A percentile compares a stretch with the other conserved stretches of the same genome.
phyloP scores from a whole-genome alignment of 2,113 vertebrate genomes.

The Leptobrachium ailaonicum region DNA sequence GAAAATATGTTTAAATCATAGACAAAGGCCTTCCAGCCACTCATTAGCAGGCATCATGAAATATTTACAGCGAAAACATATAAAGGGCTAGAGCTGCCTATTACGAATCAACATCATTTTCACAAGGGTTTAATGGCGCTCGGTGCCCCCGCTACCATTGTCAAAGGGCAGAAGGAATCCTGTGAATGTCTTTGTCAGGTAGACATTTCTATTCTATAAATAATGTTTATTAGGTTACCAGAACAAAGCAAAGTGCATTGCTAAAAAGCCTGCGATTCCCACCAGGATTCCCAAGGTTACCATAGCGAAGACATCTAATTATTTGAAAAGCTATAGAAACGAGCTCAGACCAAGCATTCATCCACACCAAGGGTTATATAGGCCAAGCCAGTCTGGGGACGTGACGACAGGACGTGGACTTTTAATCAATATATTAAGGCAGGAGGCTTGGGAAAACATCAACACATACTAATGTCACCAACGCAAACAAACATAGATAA shows the following conservation, averaged over 20 bases:
- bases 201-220: slow-evolving; percentile 27
- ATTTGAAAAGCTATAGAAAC: slow-evolving; percentile 16
- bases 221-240: slow-evolving; percentile 30
- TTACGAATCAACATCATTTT: neutral
- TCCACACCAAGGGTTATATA: slow-evolving; percentile 7
- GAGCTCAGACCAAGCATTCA: neutral
- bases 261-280: slow-evolving; percentile 17
- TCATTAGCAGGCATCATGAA: slow-evolving; percentile 24
- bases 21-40: slow-evolving; percentile 21
- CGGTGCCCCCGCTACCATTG: neutral
- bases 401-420: neutral
- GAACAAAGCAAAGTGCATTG: slow-evolving; percentile 20
- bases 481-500: neutral
- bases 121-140: neutral
- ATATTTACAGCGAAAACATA: slow-evolving; percentile 21
- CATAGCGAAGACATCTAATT: slow-evolving; percentile 32
- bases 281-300: slow-evolving; percentile 15
- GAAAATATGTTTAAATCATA: no score
- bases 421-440: neutral
- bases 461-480: neutral
- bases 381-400: neutral
- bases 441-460: neutral
- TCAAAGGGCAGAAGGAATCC: neutral
- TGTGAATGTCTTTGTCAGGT: slow-evolving; percentile 15
- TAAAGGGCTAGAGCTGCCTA: slow-evolving; percentile 6